Conservation (phyloP, 2,888 invertebrate species). For the Agapostemon virescens region DNA sequence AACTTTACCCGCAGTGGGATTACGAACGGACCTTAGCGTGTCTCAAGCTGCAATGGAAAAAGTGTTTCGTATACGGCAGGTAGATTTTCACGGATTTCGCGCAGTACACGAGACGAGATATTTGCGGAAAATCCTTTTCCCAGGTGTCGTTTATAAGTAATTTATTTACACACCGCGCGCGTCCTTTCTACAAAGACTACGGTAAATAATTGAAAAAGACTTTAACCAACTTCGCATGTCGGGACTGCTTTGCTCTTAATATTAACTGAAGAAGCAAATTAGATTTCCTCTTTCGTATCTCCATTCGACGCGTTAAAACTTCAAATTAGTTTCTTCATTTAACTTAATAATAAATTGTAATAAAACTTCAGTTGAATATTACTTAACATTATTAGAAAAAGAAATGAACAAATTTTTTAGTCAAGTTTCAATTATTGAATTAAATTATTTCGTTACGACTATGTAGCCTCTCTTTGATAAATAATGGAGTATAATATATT, state of each 20-base stretch:
- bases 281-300: neutral
- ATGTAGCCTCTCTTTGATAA: neutral
- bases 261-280: neutral
- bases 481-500: neutral
- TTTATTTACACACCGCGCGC: neutral
- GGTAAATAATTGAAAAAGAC: neutral
- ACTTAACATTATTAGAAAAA: neutral
- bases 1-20: neutral
- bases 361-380: neutral
- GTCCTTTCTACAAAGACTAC: neutral
- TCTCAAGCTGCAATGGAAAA: slow-evolving; percentile 7
- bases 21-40: neutral
- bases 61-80: neutral
- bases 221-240: neutral
- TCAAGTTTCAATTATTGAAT: neutral
- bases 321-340: neutral
- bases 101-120: neutral
- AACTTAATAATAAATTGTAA: neutral
- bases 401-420: neutral
- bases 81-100: slow-evolving; percentile 15
- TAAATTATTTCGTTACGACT: neutral
- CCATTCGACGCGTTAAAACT: neutral
- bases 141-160: slow-evolving; percentile 3
- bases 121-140: neutral
- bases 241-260: neutral